Conservation (phyloP, 2,113 vertebrate species). For the Sceloporus undulatus region DNA sequence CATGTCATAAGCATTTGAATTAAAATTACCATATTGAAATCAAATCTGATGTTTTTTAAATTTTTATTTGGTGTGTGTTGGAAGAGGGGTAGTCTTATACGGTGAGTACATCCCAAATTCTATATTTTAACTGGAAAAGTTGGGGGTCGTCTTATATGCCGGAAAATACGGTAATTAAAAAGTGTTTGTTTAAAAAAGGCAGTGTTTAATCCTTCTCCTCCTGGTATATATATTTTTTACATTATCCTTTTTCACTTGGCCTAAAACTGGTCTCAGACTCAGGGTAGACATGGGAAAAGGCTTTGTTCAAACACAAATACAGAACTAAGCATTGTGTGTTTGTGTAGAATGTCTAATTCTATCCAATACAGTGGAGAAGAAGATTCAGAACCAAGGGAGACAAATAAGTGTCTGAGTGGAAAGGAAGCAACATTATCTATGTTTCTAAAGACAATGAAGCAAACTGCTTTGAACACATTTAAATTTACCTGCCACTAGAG, state of each 20-base stretch:
- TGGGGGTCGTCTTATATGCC: too few relatives aligned
- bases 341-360: neutral
- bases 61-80: too few relatives aligned
- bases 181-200: too few relatives aligned
- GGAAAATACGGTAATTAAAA: too few relatives aligned
- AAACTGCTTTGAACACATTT: slow-evolving; percentile 5
- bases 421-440: neutral
- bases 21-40: too few relatives aligned
- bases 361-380: neutral
- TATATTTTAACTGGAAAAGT: too few relatives aligned
- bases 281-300: neutral
- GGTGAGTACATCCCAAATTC: too few relatives aligned
- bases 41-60: too few relatives aligned
- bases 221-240: too few relatives aligned
- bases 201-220: too few relatives aligned
- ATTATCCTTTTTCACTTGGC: neutral
- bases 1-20: too few relatives aligned
- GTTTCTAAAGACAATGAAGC: neutral
- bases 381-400: neutral
- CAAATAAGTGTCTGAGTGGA: neutral
- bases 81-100: too few relatives aligned
- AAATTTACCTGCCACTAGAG: neutral
- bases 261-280: neutral
- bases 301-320: neutral
- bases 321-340: neutral